phyloP scores from a whole-genome alignment of 2,797 vertebrate genomes.

The Microctenopoma steveboyesi region DNA sequence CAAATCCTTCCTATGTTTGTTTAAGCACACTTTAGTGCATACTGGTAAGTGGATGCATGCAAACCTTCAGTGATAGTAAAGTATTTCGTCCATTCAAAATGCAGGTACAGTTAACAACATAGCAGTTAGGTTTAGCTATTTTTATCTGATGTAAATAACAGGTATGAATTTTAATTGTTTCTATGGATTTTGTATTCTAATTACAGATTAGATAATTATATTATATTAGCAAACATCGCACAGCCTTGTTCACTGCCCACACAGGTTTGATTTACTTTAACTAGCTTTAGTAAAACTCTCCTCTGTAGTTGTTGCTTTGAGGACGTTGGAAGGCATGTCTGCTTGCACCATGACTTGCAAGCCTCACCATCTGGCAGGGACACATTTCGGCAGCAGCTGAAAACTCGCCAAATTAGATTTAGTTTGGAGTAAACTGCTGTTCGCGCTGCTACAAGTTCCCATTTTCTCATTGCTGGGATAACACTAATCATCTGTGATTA shows the following conservation, averaged over 20 bases:
- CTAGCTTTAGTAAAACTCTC: constrained; percentile 16
- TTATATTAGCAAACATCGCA: not conserved
- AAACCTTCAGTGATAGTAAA: not conserved
- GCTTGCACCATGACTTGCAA: constrained; percentile 41
- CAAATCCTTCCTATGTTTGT: not conserved
- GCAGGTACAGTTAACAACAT: not conserved
- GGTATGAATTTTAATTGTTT: not conserved
- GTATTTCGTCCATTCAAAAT: not conserved
- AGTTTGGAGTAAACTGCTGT: constrained; percentile 51
- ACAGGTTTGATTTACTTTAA: constrained; percentile 9
- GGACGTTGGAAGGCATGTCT: constrained; percentile 45
- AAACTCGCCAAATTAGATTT: constrained; percentile 58
- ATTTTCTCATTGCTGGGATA: constrained; percentile 54
- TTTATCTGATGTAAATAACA: not conserved
- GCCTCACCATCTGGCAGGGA: constrained; percentile 62
- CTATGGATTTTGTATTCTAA: not conserved
- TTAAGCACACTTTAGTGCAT: not conserved
- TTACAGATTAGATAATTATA: not conserved
- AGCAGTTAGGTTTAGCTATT: too few species aligned
- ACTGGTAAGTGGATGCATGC: not conserved
- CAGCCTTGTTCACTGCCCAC: not conserved
- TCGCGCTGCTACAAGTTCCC: constrained; percentile 43
- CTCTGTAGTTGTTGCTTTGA: constrained; percentile 39
- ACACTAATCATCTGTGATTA: constrained; percentile 61
- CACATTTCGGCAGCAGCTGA: constrained; percentile 60